Conservation (phyloP, 2,888 invertebrate species). For the Andrena haemorrhoa region DNA sequence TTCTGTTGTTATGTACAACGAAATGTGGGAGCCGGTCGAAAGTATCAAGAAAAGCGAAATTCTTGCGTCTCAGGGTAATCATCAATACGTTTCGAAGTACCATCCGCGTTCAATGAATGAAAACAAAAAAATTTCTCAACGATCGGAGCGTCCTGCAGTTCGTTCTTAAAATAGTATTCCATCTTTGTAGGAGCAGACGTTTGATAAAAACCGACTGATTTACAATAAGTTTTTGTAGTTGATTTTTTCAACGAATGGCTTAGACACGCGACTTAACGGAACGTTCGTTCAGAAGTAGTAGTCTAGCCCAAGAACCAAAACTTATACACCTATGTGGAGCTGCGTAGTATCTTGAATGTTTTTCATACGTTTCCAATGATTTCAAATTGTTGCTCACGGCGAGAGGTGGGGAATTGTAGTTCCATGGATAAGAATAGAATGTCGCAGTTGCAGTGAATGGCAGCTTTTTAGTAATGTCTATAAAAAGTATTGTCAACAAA, state of each 20-base stretch:
- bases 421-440: conserved; percentile 54
- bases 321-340: conserved; percentile 50
- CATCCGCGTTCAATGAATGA: conserved; percentile 37
- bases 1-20: conserved; percentile 69
- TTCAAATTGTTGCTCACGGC: conserved; percentile 63
- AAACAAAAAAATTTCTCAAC: conserved; percentile 21
- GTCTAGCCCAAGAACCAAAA: conserved; percentile 55
- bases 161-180: conserved; percentile 61
- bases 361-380: conserved; percentile 62
- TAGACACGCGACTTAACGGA: conserved; percentile 53
- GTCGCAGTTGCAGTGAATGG: conserved; percentile 61
- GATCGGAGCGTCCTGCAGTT: conserved; percentile 65
- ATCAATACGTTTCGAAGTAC: conserved; percentile 43
- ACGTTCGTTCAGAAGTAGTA: conserved; percentile 54
- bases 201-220: conserved; percentile 74
- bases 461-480: conserved; percentile 80
- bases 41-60: conserved; percentile 29
- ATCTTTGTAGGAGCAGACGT: conserved; percentile 63
- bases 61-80: conserved; percentile 60
- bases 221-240: conserved; percentile 76
- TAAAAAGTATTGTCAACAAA: conserved; percentile 79
- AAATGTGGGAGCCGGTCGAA: conserved; percentile 65
- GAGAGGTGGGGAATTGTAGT: conserved; percentile 40
- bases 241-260: conserved; percentile 73
- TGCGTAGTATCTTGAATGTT: conserved; percentile 50